Evolutionary conservation across 2,888 invertebrate species (phyloP).

Genomic region (Leptogaster cylindrica): DNA sequence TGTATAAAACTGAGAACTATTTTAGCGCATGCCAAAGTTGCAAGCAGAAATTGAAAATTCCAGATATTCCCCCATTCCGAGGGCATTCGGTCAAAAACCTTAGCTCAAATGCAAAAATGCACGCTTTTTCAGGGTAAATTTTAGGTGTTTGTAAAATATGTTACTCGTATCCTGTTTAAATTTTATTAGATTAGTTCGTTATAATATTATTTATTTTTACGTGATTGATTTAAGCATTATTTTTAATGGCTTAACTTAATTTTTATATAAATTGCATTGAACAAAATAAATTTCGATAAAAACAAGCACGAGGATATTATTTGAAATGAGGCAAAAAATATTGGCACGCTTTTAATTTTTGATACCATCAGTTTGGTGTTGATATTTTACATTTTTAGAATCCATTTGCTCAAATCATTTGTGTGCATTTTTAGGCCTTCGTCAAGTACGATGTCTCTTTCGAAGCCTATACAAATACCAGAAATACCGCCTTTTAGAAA

Average conservation of each 20-base stretch:
- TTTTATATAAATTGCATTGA: conserved; percentile 11
- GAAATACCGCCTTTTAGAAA: conserved; percentile 63
- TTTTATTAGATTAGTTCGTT: conserved; percentile 5
- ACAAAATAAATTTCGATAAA: conserved; percentile 10
- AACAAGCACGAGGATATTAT: conserved; percentile 39
- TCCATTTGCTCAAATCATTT: background rate
- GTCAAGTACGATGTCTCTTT: conserved; percentile 51
- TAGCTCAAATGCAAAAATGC: conserved; percentile 57
- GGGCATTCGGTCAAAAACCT: conserved; percentile 60
- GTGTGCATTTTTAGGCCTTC: conserved; percentile 41
- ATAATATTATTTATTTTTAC: background rate
- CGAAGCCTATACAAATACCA: conserved; percentile 60
- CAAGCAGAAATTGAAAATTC: conserved; percentile 59
- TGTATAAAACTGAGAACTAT: conserved; percentile 46
- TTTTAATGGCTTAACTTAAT: conserved; percentile 3
- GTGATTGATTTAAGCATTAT: conserved; percentile 18
- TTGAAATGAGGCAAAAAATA: conserved; percentile 35
- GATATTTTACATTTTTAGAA: background rate
- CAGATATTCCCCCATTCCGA: conserved; percentile 61
- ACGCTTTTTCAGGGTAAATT: conserved; percentile 60
- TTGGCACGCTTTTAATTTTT: conserved; percentile 39
- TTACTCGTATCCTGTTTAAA: background rate
- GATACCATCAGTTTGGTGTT: conserved; percentile 23
- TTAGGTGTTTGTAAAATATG: conserved; percentile 29
- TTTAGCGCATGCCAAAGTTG: conserved; percentile 62